Evolutionary conservation across 2,113 vertebrate genomes (phyloP).

Genomic region (Carettochelys insculpta): DNA sequence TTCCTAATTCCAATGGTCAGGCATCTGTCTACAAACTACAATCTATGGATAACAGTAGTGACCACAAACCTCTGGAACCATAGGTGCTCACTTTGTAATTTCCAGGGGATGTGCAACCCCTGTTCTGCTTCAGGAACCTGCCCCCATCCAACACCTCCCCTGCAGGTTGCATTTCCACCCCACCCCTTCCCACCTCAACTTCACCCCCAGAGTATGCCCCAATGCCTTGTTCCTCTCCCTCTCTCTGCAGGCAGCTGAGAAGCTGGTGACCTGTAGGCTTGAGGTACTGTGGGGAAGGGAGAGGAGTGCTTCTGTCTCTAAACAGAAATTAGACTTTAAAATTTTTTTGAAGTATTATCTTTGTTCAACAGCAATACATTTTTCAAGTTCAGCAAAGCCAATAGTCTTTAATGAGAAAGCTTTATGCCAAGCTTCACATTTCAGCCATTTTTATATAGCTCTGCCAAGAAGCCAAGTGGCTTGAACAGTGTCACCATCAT

Average conservation of each 20-base stretch:
- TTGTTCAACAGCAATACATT: neutral
- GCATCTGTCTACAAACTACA: rapidly evolving
- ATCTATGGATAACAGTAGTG: neutral
- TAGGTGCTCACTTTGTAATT: too few species aligned
- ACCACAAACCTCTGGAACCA: neutral
- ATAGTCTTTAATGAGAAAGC: neutral
- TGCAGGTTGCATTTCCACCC: too few species aligned
- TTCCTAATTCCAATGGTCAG: neutral
- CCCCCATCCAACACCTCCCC: too few species aligned
- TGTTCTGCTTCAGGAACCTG: rapidly evolving
- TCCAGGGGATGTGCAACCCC: too few species aligned
- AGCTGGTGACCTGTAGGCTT: too few species aligned
- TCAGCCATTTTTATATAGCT: neutral
- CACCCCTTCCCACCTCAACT: too few species aligned
- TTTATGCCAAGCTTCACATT: neutral
- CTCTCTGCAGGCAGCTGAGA: too few species aligned
- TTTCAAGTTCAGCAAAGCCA: neutral
- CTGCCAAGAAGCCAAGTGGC: neutral
- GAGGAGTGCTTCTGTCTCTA: neutral
- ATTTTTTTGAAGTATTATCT: neutral
- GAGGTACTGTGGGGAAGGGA: too few species aligned
- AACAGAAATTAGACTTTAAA: neutral
- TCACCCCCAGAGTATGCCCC: too few species aligned
- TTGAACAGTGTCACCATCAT: neutral
- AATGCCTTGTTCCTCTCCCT: too few species aligned